Conservation (phyloP, 2,888 invertebrate genomes). For the Apamea anceps region DNA sequence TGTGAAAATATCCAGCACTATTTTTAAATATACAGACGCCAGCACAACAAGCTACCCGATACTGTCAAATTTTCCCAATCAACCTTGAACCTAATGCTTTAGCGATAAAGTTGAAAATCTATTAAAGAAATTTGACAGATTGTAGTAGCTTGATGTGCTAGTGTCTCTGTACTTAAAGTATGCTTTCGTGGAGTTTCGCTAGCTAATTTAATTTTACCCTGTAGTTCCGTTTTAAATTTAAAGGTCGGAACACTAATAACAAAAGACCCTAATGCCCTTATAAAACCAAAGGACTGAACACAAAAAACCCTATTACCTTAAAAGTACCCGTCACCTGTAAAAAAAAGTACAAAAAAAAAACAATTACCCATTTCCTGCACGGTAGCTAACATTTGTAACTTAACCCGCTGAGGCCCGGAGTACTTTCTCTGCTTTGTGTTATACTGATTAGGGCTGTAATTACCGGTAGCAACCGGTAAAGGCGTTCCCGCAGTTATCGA, state of each 20-base stretch:
- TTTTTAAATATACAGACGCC: too few relatives aligned
- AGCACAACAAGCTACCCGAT: too few relatives aligned
- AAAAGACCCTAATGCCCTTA: neutral
- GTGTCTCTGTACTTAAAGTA: too few relatives aligned
- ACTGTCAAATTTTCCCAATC: too few relatives aligned
- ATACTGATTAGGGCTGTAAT: slow-evolving; percentile 72
- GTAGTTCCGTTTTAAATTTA: neutral
- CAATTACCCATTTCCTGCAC: slow-evolving; percentile 95
- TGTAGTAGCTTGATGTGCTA: too few relatives aligned
- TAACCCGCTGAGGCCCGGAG: slow-evolving; percentile 89
- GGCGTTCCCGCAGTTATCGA: slow-evolving; percentile 71
- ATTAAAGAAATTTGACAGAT: too few relatives aligned
- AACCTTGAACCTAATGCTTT: too few relatives aligned
- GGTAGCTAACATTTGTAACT: slow-evolving; percentile 90
- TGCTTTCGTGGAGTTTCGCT: too few relatives aligned
- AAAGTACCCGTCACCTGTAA: slow-evolving; percentile 66
- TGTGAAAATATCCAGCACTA: too few relatives aligned
- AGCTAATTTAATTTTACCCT: too few relatives aligned
- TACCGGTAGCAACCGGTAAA: slow-evolving; percentile 58
- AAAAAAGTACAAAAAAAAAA: slow-evolving; percentile 57
- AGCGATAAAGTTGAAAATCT: too few relatives aligned
- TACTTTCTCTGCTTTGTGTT: slow-evolving; percentile 87
- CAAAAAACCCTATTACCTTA: neutral
- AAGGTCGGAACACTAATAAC: neutral
- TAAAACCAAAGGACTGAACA: neutral